phyloP scores from a whole-genome alignment of 2,888 invertebrate genomes.

The Heliconius charithonia region DNA sequence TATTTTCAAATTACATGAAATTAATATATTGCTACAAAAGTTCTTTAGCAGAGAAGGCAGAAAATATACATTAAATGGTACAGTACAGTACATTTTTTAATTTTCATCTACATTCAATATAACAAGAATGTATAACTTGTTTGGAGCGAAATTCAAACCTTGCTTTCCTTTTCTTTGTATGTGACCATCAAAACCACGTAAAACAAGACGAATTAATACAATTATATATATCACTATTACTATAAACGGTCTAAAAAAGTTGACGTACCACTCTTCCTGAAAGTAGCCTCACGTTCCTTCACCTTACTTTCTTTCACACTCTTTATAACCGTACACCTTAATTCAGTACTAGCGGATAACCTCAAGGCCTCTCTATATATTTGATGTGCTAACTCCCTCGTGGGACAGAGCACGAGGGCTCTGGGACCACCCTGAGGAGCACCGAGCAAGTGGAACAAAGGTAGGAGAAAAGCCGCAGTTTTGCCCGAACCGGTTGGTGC shows the following conservation, averaged over 20 bases:
- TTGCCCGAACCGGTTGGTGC: constrained; percentile 99
- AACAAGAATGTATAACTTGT: too few species aligned
- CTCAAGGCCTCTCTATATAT: constrained; percentile 91
- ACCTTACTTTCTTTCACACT: constrained; percentile 89
- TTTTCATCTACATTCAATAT: too few species aligned
- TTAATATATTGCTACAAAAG: too few species aligned
- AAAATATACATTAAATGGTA: too few species aligned
- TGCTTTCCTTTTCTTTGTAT: too few species aligned
- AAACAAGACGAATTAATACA: too few species aligned
- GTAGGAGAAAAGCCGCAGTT: constrained; percentile 96
- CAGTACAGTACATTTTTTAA: too few species aligned
- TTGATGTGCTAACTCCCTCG: constrained; percentile 96
- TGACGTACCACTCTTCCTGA: constrained; percentile 89
- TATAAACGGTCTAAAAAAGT: not conserved
- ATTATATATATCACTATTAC: too few species aligned
- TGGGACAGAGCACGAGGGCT: constrained; percentile 95
- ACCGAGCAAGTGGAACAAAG: constrained; percentile 90
- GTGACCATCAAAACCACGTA: too few species aligned
- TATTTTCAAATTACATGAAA: too few species aligned
- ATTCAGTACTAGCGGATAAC: constrained; percentile 88
- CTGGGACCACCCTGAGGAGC: constrained; percentile 90
- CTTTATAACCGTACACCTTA: constrained; percentile 90
- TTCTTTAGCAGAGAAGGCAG: too few species aligned
- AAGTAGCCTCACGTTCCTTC: constrained; percentile 89
- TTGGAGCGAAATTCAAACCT: too few species aligned